Evolutionary conservation across 2,797 vertebrate species (phyloP).

Genomic region (Dicrostonyx torquatus): DNA sequence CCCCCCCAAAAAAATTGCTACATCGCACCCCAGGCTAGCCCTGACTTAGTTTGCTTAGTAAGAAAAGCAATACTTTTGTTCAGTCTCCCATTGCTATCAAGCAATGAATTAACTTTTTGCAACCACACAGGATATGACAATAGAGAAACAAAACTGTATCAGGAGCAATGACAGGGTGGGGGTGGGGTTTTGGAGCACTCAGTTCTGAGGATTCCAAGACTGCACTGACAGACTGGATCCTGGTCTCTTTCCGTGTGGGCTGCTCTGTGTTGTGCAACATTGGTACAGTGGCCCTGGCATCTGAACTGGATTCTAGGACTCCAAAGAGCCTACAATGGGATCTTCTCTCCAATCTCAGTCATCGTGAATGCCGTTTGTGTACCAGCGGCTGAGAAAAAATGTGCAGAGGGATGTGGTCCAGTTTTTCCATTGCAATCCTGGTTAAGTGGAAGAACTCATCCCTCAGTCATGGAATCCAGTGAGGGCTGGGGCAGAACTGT

Average conservation of each 20-base stretch:
- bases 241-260: neutral
- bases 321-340: too few relatives aligned
- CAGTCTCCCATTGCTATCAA: slow-evolving; percentile 35
- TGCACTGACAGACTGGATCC: neutral
- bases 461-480: too few relatives aligned
- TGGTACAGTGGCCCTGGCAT: neutral
- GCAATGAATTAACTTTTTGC: slow-evolving; percentile 22
- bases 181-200: rapidly evolving
- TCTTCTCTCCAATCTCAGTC: neutral
- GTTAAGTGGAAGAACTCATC: neutral
- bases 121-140: slow-evolving; percentile 32
- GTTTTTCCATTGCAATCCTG: neutral
- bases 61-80: slow-evolving; percentile 12
- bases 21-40: neutral
- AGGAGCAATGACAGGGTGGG: rapidly evolving
- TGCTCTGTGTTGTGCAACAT: neutral
- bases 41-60: slow-evolving; percentile 11
- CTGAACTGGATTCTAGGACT: neutral
- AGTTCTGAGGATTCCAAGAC: neutral
- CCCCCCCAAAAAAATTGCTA: neutral
- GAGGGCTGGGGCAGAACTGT: too few relatives aligned
- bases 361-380: neutral
- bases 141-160: slow-evolving; percentile 32
- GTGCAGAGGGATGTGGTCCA: neutral
- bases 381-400: neutral